Base-by-base conservation (phyloP, 2,797 vertebrate species). In the Poeciliopsis infans region DNA sequence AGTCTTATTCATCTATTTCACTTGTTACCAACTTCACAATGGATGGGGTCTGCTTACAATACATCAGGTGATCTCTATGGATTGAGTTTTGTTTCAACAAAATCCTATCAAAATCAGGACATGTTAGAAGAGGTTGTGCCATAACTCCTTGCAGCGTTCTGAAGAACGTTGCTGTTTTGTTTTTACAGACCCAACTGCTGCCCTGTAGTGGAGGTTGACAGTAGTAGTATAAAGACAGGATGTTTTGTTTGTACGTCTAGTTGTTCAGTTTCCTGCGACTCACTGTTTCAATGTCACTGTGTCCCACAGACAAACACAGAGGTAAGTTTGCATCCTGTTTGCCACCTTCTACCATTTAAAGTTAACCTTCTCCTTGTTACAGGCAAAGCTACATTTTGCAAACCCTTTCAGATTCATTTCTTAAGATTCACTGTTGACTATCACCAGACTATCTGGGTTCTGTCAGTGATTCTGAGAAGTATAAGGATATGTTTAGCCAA, bases 241-340 rank as follows among this genome's bases (percentile, higher is more conserved):
- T 8, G 25, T 47, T 31, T 15, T 7, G 28, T 59, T 4, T 33
- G 23, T 76, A 31, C 15, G 2, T 49, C 16, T 15, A n/a, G 20
- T 68, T 79, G 73, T 7, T 39, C 39, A 28, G 15, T 59, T 82
- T 76, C 12, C 45, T 41, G 45, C 23, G 0, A 4, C 20, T 43
- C 47, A 2, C 7, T 2, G 39, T 12, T 1, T 31, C 6, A 7
- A 18, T 5, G 0, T 5, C 2, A 51, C 41, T 18, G 23, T 39
- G 18, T 74, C 2, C 3, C 7, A 59, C 15, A 74, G 7, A 49
- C 11, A 45, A 7, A 16, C 5, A 16, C 2, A 53, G 0, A 66
- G 25, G 49, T 25, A 15, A 53, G 46, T 8, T n/a, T 7, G 15
- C 41, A 72, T 78, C 73, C 79, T 79, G 75, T 61, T 76, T 78